A percentile compares a stretch with the other conserved stretches of the same genome.
Evolutionary conservation across 2,113 vertebrate species (phyloP).

Genomic region (Salminus brasiliensis): DNA sequence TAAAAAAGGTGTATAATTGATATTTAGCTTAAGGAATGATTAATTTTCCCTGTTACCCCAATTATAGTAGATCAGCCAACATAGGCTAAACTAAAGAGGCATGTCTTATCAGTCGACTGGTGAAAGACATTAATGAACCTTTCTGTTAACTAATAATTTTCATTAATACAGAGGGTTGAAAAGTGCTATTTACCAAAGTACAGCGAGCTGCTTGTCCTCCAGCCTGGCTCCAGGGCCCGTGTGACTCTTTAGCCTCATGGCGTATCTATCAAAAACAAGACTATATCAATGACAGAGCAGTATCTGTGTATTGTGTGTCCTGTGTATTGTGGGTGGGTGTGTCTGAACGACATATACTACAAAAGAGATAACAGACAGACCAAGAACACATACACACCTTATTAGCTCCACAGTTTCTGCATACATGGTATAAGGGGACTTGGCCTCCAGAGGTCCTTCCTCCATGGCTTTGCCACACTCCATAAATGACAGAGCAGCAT

Average conservation of each 20-base stretch:
- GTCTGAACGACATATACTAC: neutral
- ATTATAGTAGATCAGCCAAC: too few species aligned
- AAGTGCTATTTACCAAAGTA: conserved; percentile 87
- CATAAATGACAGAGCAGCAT: conserved; percentile 95
- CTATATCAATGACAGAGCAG: neutral
- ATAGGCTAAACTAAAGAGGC: too few species aligned
- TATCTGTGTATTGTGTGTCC: neutral
- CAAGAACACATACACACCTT: conserved; percentile 74
- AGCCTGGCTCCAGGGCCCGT: conserved; percentile 86
- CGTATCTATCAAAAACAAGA: conserved; percentile 82
- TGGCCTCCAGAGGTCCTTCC: conserved; percentile 93
- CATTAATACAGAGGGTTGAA: neutral
- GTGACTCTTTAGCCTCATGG: conserved; percentile 96
- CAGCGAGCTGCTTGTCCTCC: conserved; percentile 95
- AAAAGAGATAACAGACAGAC: neutral
- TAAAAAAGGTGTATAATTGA: neutral
- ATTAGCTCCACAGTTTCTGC: conserved; percentile 98
- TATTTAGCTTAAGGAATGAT: neutral
- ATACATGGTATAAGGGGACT: conserved; percentile 98
- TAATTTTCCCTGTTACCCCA: too few species aligned
- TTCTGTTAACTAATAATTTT: too few species aligned
- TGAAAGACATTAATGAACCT: too few species aligned
- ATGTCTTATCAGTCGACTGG: too few species aligned
- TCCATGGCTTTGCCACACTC: conserved; percentile 99
- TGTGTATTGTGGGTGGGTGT: neutral